Conservation (phyloP, 2,113 vertebrate species). For the Sylvilagus bachmani region DNA sequence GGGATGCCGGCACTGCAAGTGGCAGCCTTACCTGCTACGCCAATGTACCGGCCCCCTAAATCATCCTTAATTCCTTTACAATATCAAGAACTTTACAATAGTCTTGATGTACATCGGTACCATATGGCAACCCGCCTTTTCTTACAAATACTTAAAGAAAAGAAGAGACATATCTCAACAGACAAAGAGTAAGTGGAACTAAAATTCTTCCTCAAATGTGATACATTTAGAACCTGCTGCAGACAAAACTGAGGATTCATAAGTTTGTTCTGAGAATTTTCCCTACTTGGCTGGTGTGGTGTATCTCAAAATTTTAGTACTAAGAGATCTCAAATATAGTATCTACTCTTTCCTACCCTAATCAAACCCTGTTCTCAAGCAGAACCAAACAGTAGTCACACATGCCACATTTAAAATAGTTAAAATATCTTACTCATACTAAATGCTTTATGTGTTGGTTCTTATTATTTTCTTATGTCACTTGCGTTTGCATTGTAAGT, state of each 20-base stretch:
- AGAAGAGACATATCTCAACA: not conserved
- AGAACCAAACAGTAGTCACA: slow-evolving; percentile 24
- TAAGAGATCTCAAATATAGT: slow-evolving; percentile 1
- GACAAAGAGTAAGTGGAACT: not conserved
- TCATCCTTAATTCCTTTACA: not conserved
- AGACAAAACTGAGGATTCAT: not conserved
- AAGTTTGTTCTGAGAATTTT: not conserved
- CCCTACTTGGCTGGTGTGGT: not conserved
- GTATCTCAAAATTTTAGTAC: slow-evolving; percentile 26
- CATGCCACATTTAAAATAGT: slow-evolving; percentile 16
- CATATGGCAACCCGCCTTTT: not conserved
- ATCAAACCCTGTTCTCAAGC: slow-evolving; percentile 15
- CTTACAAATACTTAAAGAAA: not conserved
- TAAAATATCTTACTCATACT: slow-evolving; percentile 28
- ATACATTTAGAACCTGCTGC: not conserved
- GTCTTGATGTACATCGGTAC: not conserved
- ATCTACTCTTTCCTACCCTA: not conserved
- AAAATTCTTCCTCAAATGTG: slow-evolving; percentile 3
- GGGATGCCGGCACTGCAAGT: too few relatives aligned
- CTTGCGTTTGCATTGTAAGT: slow-evolving; percentile 63
- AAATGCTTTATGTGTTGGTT: not conserved
- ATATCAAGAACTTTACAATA: not conserved
- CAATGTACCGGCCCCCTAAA: too few relatives aligned
- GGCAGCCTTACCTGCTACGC: too few relatives aligned
- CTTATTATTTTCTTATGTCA: slow-evolving; percentile 57